Evolutionary conservation across 2,113 vertebrate genomes (phyloP).

Genomic region (Poicephalus gulielmi): DNA sequence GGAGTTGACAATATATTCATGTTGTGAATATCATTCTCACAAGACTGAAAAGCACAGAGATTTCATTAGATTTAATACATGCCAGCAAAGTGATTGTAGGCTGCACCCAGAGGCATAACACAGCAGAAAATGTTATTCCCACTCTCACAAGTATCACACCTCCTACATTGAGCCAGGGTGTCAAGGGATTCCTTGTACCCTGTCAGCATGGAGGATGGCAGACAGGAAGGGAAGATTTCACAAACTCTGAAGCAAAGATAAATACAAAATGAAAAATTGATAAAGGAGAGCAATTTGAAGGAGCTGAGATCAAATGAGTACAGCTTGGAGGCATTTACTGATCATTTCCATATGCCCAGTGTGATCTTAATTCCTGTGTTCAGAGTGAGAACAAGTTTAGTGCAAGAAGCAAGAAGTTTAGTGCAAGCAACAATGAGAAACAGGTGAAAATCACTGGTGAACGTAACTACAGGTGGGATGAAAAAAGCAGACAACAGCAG

Average conservation of each 20-base stretch:
- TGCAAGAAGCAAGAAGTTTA: neutral
- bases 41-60: neutral
- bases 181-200: neutral
- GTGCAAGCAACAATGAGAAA: neutral
- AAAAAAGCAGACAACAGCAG: neutral
- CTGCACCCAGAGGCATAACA: constrained; percentile 24
- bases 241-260: neutral
- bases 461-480: neutral
- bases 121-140: neutral
- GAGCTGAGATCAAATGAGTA: neutral
- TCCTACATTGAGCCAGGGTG: neutral
- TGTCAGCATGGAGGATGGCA: neutral
- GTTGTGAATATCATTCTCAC: constrained; percentile 14
- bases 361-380: neutral
- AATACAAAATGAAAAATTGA: neutral
- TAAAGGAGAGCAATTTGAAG: neutral
- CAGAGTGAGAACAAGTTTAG: neutral
- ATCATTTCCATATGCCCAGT: neutral
- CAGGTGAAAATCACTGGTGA: neutral
- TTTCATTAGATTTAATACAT: constrained; percentile 6
- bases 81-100: neutral
- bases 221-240: neutral
- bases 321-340: neutral
- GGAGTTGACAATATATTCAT: neutral
- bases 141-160: neutral